Conservation (phyloP, 2,797 vertebrate species). For the Trichosurus vulpecula region DNA sequence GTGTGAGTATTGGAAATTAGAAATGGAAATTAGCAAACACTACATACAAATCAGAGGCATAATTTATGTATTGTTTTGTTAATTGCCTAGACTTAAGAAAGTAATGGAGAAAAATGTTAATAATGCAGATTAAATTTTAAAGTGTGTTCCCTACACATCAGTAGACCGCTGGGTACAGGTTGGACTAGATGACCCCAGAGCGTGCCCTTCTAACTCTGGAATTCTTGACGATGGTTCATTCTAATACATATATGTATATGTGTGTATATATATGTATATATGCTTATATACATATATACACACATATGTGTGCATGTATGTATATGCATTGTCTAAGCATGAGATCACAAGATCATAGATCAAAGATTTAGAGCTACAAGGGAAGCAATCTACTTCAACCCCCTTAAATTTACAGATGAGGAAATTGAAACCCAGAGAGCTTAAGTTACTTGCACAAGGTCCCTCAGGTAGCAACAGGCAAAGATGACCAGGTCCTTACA, state of each 20-base stretch:
- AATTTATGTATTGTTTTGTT: background rate
- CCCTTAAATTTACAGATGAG: constrained; percentile 7
- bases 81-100: background rate
- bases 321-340: background rate
- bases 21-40: background rate
- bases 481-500: background rate
- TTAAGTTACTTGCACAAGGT: background rate
- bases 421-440: constrained; percentile 5
- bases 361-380: background rate
- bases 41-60: background rate
- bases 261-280: too few relatives aligned
- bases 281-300: too few relatives aligned
- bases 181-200: background rate
- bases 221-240: background rate
- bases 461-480: background rate
- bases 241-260: too few relatives aligned
- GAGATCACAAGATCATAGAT: background rate
- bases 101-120: background rate
- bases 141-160: background rate
- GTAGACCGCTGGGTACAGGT: background rate
- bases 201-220: background rate
- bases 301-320: too few relatives aligned
- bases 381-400: background rate
- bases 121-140: background rate
- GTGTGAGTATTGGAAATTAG: background rate